Conservation (phyloP, 2,888 invertebrate genomes). For the Drosophila kanekoi region DNA sequence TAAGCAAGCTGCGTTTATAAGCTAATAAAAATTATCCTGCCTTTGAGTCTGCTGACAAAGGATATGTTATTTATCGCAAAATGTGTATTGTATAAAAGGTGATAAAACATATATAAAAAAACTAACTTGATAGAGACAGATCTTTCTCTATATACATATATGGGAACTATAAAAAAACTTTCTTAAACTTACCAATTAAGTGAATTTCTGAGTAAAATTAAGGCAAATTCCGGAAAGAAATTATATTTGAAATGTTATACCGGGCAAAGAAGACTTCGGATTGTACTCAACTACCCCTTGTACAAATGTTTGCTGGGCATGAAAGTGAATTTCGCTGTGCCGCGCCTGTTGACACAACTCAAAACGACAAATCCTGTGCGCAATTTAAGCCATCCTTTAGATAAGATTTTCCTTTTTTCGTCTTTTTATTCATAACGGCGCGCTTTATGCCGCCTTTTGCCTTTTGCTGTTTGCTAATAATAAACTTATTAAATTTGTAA, state of each 20-base stretch:
- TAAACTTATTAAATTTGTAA: conserved; percentile 80
- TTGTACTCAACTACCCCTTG: background rate
- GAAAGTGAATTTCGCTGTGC: conserved; percentile 31
- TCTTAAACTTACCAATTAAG: too few relatives aligned
- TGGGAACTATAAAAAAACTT: too few relatives aligned
- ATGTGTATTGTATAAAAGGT: too few relatives aligned
- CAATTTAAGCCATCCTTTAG: conserved; percentile 48
- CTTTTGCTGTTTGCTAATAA: conserved; percentile 55
- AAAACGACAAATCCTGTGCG: conserved; percentile 43
- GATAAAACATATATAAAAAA: too few relatives aligned
- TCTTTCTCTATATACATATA: too few relatives aligned
- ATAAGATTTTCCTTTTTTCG: conserved; percentile 56
- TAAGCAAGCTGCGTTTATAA: too few relatives aligned
- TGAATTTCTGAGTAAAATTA: too few relatives aligned
- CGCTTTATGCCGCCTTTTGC: conserved; percentile 43
- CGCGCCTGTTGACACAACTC: conserved; percentile 48
- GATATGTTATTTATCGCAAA: too few relatives aligned
- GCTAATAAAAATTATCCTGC: too few relatives aligned
- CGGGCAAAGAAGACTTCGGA: background rate
- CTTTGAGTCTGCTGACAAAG: too few relatives aligned
- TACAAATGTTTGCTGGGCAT: conserved; percentile 7
- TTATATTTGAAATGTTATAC: background rate
- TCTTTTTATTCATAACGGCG: conserved; percentile 38
- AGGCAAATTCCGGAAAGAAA: too few relatives aligned
- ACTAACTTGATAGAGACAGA: too few relatives aligned